Evolutionary conservation across 2,797 vertebrate genomes (phyloP), one percentile per base, ranked within the genome.

Genomic region (Thalassophryne amazonica): DNA sequence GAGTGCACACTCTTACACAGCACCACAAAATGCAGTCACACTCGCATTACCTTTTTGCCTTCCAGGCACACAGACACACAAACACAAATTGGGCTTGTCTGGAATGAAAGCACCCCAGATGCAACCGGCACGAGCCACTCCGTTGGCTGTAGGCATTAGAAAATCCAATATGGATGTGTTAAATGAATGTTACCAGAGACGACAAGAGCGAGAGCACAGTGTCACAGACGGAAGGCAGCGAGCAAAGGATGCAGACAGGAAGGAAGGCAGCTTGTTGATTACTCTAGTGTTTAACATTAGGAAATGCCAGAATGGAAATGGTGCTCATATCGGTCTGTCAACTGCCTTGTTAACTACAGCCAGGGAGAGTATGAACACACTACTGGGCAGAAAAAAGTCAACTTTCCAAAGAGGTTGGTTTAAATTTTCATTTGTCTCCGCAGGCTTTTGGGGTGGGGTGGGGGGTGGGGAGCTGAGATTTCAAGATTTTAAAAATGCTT

Each of bases 231-330:
- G 56, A 35, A 21, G 40, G 43, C 25, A 23, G 52, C 20, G 38
- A 52, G 67, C 20, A 46, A 52, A 61, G 64, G 73, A 73, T 57
- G 51, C 47, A 33, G 64, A 70, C 65, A 82, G 62, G 74, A 69
- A 67, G 73, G 55, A 58, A 62, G 78, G 73, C 80, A 69, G 78
- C 67, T 82, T 85, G 80, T 81, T 84, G 81, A 88, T 87, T 85
- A 87, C 76, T 76, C 69, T 68, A 73, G 69, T 87, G 83, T 87
- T 88, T 81, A 88, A 86, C 81, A 86, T 87, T 80, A 85, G 59
- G 76, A 81, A 79, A 85, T 75, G 77, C 76, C 82, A 84, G 72
- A 69, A 74, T 81, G 77, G 67, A 83, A 86, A 86, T 67, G 34
- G 63, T 60, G 69, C 70, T 80, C 75, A 74, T 70, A 78, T 77